Evolutionary conservation across 2,888 invertebrate species (phyloP).

Genomic region (Ophion ellenae): DNA sequence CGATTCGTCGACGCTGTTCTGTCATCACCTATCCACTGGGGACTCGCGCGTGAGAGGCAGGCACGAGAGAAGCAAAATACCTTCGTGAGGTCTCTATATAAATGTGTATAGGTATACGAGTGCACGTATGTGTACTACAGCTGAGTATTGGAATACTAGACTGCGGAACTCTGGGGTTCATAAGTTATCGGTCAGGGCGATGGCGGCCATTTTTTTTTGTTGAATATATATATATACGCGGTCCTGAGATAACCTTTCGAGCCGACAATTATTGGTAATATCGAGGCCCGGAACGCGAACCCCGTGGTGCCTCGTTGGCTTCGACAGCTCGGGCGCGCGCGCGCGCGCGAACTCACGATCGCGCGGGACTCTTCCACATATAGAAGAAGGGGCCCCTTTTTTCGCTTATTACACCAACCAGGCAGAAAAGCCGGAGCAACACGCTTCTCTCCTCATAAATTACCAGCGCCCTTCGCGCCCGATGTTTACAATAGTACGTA

Average conservation of each 20-base stretch:
- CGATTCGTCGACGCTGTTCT: slow-evolving; percentile 57
- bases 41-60: slow-evolving; percentile 33
- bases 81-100: slow-evolving; percentile 43
- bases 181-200: slow-evolving; percentile 76
- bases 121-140: slow-evolving; percentile 19
- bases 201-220: slow-evolving; percentile 58
- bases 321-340: slow-evolving; percentile 50
- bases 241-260: slow-evolving; percentile 81
- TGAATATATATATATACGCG: slow-evolving; percentile 68
- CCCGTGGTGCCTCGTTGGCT: slow-evolving; percentile 51
- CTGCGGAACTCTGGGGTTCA: slow-evolving; percentile 70
- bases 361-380: slow-evolving; percentile 37
- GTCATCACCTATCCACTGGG: slow-evolving; percentile 41
- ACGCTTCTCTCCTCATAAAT: slow-evolving; percentile 66
- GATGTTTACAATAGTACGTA: slow-evolving; percentile 77
- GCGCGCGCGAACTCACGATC: slow-evolving; percentile 74
- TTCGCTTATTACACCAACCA: slow-evolving; percentile 2
- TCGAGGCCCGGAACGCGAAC: slow-evolving; percentile 75
- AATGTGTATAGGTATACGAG: slow-evolving; percentile 31
- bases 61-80: slow-evolving; percentile 45
- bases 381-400: slow-evolving; percentile 35
- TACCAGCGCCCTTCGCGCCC: slow-evolving; percentile 61
- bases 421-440: slow-evolving; percentile 43
- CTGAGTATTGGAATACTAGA: slow-evolving; percentile 41
- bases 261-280: slow-evolving; percentile 83